phyloP scores from a whole-genome alignment of 2,888 invertebrate genomes.

The Heliconius aoede region DNA sequence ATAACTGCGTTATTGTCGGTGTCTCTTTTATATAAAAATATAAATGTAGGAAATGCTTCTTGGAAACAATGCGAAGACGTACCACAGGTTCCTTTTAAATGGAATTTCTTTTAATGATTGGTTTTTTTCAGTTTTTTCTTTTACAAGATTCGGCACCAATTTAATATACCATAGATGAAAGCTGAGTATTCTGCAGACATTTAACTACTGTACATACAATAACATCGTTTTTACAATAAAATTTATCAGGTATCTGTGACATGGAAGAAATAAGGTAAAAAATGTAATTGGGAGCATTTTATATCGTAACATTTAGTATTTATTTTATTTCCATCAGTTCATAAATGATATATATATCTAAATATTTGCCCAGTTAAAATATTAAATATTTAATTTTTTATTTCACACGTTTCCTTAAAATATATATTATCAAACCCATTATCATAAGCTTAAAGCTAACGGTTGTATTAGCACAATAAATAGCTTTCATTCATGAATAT shows the following conservation, averaged over 20 bases:
- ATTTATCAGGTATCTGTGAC: no score
- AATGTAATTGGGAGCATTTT: no score
- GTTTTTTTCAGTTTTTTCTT: neutral
- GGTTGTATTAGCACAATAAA: neutral
- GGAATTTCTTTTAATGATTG: neutral
- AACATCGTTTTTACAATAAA: no score
- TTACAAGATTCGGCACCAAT: neutral
- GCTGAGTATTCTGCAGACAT: neutral
- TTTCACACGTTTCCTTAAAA: neutral
- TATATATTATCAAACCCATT: neutral
- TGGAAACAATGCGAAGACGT: slow-evolving; percentile 7
- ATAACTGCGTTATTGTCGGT: slow-evolving; percentile 1
- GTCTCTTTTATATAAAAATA: slow-evolving; percentile 14
- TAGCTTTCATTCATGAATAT: neutral
- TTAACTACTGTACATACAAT: neutral
- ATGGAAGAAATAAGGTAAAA: no score
- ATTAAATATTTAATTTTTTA: no score
- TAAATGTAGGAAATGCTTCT: slow-evolving; percentile 6
- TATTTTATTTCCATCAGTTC: no score
- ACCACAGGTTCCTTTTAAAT: slow-evolving; percentile 14
- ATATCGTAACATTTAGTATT: no score
- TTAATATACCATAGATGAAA: neutral
- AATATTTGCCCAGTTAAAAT: no score
- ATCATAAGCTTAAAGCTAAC: neutral
- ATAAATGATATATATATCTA: no score